Percentiles rank a stretch among this genome's conserved stretches.
Evolutionary conservation across 2,113 vertebrate species (phyloP).

Genomic region (Mormyrus iriodes): DNA sequence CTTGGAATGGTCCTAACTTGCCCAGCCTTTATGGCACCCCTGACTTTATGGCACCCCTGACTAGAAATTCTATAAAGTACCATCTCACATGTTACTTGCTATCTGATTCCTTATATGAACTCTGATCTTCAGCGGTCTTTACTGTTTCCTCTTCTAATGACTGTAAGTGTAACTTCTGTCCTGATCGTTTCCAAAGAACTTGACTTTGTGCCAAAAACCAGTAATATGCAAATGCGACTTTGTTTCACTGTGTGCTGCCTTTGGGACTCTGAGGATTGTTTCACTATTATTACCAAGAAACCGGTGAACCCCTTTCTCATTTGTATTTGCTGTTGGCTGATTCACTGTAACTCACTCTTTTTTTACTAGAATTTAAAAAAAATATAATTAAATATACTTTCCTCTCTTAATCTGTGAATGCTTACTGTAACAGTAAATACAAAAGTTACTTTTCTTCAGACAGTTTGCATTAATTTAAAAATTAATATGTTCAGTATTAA

Average conservation of each 20-base stretch:
- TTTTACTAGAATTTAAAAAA: too few relatives aligned
- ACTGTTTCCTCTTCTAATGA: background rate
- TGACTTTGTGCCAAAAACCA: background rate
- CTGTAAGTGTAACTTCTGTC: background rate
- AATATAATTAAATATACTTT: background rate
- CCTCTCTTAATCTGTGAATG: background rate
- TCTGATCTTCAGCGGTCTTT: background rate
- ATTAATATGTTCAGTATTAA: background rate
- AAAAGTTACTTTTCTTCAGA: background rate
- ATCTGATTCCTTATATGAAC: background rate
- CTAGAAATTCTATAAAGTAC: background rate
- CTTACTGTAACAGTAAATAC: background rate
- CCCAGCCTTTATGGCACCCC: background rate
- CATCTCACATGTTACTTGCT: background rate
- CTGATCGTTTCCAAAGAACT: background rate
- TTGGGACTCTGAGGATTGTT: background rate
- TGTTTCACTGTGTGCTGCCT: background rate
- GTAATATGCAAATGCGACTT: background rate
- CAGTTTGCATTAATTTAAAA: background rate
- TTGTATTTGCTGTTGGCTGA: background rate
- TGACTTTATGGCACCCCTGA: background rate
- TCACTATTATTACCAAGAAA: background rate
- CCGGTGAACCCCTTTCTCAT: background rate
- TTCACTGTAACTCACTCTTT: background rate
- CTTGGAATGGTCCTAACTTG: background rate